phyloP scores from a whole-genome alignment of 2,113 vertebrate genomes.

The Lanius ludovicianus region DNA sequence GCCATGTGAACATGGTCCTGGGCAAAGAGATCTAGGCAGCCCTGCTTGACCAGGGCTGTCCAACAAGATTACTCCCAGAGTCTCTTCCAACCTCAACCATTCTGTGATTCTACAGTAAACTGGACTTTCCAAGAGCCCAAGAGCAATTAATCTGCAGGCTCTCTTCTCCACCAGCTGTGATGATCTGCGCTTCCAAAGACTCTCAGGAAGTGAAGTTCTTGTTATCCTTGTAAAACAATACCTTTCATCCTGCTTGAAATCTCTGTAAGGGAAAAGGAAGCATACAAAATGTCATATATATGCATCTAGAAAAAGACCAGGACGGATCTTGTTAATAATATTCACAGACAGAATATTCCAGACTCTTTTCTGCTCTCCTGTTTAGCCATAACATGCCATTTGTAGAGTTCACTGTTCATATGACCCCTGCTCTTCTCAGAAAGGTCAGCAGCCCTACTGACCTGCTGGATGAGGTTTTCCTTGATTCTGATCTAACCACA shows the following conservation, averaged over 20 bases:
- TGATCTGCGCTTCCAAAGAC: not conserved
- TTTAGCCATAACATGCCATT: not conserved
- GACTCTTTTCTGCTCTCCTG: not conserved
- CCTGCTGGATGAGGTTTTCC: not conserved
- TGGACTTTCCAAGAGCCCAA: not conserved
- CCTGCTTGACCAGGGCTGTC: not conserved
- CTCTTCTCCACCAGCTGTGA: not conserved
- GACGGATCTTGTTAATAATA: not conserved
- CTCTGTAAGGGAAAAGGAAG: not conserved
- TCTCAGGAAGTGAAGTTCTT: not conserved
- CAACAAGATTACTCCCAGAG: not conserved
- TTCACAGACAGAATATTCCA: not conserved
- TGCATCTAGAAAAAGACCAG: not conserved
- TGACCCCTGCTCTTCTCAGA: not conserved
- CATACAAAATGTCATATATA: not conserved
- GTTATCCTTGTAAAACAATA: not conserved
- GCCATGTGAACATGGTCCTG: rapidly evolving
- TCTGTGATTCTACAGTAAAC: not conserved
- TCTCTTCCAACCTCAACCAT: not conserved
- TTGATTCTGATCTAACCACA: not conserved
- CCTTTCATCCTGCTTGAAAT: not conserved
- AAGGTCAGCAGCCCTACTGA: not conserved
- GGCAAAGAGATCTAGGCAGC: not conserved
- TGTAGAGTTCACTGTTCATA: not conserved
- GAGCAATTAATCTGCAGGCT: not conserved